Base-by-base conservation (phyloP, 2,113 vertebrate genomes). In the Atrichornis clamosus region DNA sequence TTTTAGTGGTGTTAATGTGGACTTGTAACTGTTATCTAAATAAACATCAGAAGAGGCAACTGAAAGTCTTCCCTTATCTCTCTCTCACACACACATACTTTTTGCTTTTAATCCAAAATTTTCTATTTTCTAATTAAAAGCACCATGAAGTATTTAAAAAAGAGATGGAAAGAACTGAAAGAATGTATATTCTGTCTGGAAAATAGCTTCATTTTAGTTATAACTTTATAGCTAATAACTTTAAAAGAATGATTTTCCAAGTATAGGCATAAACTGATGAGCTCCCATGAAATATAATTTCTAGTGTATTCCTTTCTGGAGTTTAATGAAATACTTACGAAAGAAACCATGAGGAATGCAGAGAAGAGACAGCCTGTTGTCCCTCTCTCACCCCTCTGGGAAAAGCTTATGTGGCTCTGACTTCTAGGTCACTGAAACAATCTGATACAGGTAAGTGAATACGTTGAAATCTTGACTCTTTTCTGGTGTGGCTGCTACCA, bases 361-460 rank as follows among this genome's bases (percentile, higher is more conserved):
- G 15, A 88, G 42, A 12, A 77, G 63, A 78, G 23, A 15, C 26
- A 80, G 32, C 8, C 28, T 44, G 20, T 28, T 3, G 1, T 30
- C 3, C 14, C 20, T 80, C 37, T 35, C 24, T 17, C 62, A 58
- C 0, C 2, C 18, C 13, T 2, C 12, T 15, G 19, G 13, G 46
- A 67, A 73, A 49, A 8, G 5, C 11, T 46, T 39, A 27, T 3
- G 9, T 39, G 65, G 35, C 26, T 59, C 28, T 46, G 33, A 77
- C 30, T 74, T 33, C 39, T 21, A 46, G 49, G 23, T 75, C 52
- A 64, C 41, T 37, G 49, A 69, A 72, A 39, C 41, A 17, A 69
- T 44, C 35, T 63, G 42, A 60, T 19, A 49, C 10, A 64, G 46
- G 9, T 1, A 93, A 95, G 14, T 97, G 97, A 94, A 95, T 95